phyloP scores from a whole-genome alignment of 2,888 invertebrate genomes.

The Lottia gigantea region DNA sequence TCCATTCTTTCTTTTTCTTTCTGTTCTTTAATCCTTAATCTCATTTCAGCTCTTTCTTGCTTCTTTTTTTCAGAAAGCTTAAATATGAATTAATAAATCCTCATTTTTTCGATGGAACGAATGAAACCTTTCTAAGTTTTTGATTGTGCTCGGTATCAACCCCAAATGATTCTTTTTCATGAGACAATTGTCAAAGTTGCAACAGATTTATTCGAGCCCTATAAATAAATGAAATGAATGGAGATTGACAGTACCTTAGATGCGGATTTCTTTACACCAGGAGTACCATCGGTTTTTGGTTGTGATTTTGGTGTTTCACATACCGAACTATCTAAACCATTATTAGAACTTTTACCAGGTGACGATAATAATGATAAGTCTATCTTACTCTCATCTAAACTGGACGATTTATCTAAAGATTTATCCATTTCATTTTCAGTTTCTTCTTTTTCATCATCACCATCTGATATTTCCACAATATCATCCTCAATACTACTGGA shows the following conservation, averaged over 20 bases:
- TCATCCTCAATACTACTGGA: not conserved
- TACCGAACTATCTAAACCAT: slow-evolving; percentile 7
- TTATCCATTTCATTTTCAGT: slow-evolving; percentile 16
- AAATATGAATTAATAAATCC: not conserved
- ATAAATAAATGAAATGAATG: no score
- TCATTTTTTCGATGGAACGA: no score
- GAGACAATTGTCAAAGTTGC: no score
- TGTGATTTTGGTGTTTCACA: slow-evolving; percentile 10
- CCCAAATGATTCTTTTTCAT: no score
- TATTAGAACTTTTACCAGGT: slow-evolving; percentile 12
- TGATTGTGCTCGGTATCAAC: no score
- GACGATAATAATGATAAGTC: slow-evolving; percentile 12
- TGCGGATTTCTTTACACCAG: no score
- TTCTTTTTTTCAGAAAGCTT: slow-evolving; percentile 40
- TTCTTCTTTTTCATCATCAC: slow-evolving; percentile 16
- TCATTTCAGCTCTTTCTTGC: slow-evolving; percentile 36
- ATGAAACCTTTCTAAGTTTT: not conserved
- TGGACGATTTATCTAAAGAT: not conserved
- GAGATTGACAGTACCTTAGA: no score
- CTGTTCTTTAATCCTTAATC: slow-evolving; percentile 39
- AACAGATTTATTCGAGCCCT: no score
- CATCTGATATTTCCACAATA: not conserved
- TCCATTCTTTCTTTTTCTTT: slow-evolving; percentile 37
- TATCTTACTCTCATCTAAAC: slow-evolving; percentile 3
- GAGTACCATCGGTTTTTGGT: not conserved